Evolutionary conservation across 2,888 invertebrate species (phyloP).

Genomic region (Pterostichus madidus): DNA sequence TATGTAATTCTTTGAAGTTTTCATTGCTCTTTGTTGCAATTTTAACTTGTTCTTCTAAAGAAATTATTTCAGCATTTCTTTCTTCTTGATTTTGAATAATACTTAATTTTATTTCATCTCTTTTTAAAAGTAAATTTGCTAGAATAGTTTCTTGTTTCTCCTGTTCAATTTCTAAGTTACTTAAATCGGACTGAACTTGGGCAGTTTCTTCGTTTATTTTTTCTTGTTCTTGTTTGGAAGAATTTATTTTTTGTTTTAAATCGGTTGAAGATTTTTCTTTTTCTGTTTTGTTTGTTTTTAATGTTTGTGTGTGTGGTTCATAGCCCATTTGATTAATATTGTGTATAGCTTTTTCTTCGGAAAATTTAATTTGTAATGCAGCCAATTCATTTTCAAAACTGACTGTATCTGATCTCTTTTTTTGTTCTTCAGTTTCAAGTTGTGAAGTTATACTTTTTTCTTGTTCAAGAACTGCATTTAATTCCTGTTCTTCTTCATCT

Average conservation of each 20-base stretch:
- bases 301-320: background rate
- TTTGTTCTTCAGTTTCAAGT: background rate
- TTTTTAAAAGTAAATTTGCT: background rate
- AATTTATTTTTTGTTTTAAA: background rate
- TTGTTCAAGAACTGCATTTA: background rate
- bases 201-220: background rate
- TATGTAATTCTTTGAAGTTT: background rate
- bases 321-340: background rate
- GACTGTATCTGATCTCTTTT: background rate
- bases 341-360: background rate
- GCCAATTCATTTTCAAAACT: background rate
- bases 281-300: background rate
- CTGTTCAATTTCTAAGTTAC: background rate
- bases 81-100: background rate
- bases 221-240: background rate
- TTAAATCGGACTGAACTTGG: background rate
- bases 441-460: background rate
- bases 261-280: background rate
- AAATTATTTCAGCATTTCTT: background rate
- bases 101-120: background rate
- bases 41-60: background rate
- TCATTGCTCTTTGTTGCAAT: background rate
- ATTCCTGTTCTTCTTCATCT: background rate
- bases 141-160: background rate
- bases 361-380: background rate